Percentiles rank a stretch among this genome's conserved stretches.
These are phyloP conservation scores for Gymnosoma rotundatum DNA, from an alignment of 2,888 invertebrate genomes.

Conservation along the genomic window DNA sequence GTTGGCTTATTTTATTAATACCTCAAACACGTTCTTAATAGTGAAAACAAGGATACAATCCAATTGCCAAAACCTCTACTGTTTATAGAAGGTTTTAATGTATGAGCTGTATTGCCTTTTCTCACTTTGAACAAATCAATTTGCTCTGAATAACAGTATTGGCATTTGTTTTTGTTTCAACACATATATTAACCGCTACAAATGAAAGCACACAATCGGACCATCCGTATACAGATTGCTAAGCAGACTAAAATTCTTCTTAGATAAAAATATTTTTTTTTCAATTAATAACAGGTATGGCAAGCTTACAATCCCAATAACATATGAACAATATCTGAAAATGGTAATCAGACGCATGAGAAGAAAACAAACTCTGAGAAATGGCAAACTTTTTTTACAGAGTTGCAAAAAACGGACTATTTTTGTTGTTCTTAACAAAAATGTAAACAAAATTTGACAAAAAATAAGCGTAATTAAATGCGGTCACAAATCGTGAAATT, in stretches of 20 bases:
- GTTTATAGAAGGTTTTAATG: constrained; percentile 8
- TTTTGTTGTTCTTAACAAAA: too few relatives aligned
- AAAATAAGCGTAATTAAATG: too few relatives aligned
- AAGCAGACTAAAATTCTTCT: constrained; percentile 16
- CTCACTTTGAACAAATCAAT: constrained; percentile 28
- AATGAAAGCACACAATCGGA: constrained; percentile 17
- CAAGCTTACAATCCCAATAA: too few relatives aligned
- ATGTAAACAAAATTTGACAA: too few relatives aligned
- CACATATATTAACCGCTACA: constrained; percentile 27
- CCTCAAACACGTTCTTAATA: constrained; percentile 36
- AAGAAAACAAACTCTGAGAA: too few relatives aligned
- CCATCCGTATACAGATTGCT: constrained; percentile 9
- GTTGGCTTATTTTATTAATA: constrained; percentile 11
- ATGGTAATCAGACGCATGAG: too few relatives aligned
- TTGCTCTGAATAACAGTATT: constrained; percentile 32
- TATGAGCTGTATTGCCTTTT: constrained; percentile 17
- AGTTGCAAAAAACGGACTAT: too few relatives aligned
- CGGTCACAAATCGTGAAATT: too few relatives aligned
- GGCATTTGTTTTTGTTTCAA: constrained; percentile 45
- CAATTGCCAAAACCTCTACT: constrained; percentile 24
- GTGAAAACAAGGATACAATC: constrained; percentile 11
- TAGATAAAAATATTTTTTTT: neutral
- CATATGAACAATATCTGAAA: too few relatives aligned
- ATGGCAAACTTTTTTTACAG: too few relatives aligned
- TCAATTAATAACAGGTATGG: neutral